Percentiles rank a stretch among this genome's conserved stretches.
phyloP scores from a whole-genome alignment of 2,113 vertebrate species.

The Periophthalmus modestus region DNA sequence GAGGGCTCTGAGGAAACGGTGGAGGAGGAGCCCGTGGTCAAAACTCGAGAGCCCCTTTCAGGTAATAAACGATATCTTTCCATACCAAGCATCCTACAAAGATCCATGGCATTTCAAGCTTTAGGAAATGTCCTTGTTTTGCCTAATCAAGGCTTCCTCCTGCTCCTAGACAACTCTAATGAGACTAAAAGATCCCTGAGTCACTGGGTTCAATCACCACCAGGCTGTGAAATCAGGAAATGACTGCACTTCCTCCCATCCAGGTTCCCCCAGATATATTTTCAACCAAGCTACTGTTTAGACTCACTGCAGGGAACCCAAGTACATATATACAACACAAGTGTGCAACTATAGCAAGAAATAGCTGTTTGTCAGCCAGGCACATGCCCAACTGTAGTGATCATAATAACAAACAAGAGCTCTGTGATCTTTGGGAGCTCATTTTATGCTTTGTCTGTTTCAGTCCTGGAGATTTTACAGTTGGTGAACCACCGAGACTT shows the following conservation, averaged over 20 bases:
- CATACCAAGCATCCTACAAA: constrained; percentile 7
- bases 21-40: constrained; percentile 73
- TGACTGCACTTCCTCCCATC: constrained; percentile 48
- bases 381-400: constrained; percentile 14
- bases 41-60: constrained; percentile 84
- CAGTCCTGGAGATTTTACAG: constrained; percentile 89
- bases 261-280: constrained; percentile 52
- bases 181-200: constrained; percentile 45
- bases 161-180: constrained; percentile 47
- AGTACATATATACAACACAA: constrained; percentile 33
- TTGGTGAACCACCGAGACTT: constrained; percentile 87
- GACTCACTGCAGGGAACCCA: constrained; percentile 40
- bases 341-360: constrained; percentile 27
- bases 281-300: constrained; percentile 47
- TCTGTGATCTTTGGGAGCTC: not conserved
- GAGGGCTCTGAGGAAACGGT: constrained; percentile 29
- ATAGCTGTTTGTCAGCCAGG: constrained; percentile 34
- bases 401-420: not conserved
- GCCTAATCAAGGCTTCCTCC: constrained; percentile 33
- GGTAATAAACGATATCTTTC: constrained; percentile 72
- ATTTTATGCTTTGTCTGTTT: not conserved
- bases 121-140: constrained; percentile 21
- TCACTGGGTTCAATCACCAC: constrained; percentile 59
- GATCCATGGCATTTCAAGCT: not conserved
- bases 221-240: constrained; percentile 64